Conservation (phyloP, 2,797 vertebrate genomes). For the Eulemur mongoz region DNA sequence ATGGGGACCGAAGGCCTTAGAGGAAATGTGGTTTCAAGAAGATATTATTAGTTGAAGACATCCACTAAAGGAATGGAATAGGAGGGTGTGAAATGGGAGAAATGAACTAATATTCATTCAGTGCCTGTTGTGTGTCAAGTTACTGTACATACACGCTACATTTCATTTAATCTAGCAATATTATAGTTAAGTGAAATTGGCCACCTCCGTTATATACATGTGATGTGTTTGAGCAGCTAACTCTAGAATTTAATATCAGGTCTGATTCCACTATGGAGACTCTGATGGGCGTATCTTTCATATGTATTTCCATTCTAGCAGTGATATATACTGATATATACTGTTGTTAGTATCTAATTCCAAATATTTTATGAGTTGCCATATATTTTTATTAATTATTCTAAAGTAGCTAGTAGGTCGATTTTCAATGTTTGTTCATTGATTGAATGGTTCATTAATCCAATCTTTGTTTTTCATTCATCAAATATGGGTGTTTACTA, state of each 20-base stretch:
- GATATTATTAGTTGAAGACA: neutral
- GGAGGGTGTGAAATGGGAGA: neutral
- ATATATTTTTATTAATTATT: neutral
- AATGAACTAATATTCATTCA: neutral
- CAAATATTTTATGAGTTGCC: neutral
- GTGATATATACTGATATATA: neutral
- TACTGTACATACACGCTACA: neutral
- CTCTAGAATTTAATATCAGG: neutral
- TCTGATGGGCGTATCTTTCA: neutral
- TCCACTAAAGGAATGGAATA: neutral
- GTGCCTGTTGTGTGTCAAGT: neutral
- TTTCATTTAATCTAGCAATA: neutral
- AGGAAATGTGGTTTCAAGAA: neutral
- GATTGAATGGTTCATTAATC: neutral
- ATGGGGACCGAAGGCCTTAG: neutral
- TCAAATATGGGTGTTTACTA: neutral
- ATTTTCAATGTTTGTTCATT: slow-evolving; percentile 2
- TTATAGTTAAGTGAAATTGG: neutral
- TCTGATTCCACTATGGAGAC: neutral
- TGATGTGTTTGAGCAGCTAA: neutral
- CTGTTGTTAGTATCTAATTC: neutral
- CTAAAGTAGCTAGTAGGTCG: neutral
- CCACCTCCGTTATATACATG: neutral
- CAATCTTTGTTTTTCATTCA: neutral
- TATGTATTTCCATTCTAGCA: neutral